Conservation (phyloP, 1,140 invertebrate genomes). For the Ganaspis sp. region DNA sequence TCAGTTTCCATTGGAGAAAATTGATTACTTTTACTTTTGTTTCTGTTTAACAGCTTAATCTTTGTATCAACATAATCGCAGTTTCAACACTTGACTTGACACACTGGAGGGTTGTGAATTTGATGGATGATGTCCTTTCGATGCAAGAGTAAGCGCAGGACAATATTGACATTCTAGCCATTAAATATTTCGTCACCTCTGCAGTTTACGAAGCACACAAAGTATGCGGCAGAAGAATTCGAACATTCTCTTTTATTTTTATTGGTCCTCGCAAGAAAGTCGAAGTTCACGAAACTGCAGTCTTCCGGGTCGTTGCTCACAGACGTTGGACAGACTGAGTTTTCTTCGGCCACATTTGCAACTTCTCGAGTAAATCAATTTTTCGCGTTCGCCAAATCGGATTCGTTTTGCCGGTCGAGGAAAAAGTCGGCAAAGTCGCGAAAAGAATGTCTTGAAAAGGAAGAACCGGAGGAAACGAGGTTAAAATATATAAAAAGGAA, state of each 20-base stretch:
- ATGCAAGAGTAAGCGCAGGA: neutral
- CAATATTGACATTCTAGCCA: conserved; percentile 11
- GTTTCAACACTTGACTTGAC: conserved; percentile 8
- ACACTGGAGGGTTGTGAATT: neutral
- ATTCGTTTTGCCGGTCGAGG: conserved; percentile 50
- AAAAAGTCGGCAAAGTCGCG: conserved; percentile 41
- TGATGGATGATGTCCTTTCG: conserved; percentile 4
- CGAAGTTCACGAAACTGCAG: conserved; percentile 48
- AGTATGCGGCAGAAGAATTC: neutral
- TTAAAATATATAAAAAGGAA: conserved; percentile 33
- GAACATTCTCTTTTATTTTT: neutral
- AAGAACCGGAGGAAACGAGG: neutral
- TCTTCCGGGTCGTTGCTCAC: conserved; percentile 48
- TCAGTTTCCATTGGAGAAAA: too few species aligned
- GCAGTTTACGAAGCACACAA: neutral
- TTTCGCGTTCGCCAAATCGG: conserved; percentile 52
- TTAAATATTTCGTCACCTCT: conserved; percentile 27
- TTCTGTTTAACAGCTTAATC: neutral
- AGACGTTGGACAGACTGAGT: conserved; percentile 21
- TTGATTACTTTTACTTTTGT: neutral
- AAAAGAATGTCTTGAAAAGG: conserved; percentile 5
- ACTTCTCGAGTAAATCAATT: conserved; percentile 60
- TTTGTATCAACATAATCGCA: conserved; percentile 18
- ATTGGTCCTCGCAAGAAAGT: conserved; percentile 8
- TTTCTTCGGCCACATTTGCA: conserved; percentile 48